Conservation (phyloP, 2,888 invertebrate species). For the Amphimallon solstitiale region DNA sequence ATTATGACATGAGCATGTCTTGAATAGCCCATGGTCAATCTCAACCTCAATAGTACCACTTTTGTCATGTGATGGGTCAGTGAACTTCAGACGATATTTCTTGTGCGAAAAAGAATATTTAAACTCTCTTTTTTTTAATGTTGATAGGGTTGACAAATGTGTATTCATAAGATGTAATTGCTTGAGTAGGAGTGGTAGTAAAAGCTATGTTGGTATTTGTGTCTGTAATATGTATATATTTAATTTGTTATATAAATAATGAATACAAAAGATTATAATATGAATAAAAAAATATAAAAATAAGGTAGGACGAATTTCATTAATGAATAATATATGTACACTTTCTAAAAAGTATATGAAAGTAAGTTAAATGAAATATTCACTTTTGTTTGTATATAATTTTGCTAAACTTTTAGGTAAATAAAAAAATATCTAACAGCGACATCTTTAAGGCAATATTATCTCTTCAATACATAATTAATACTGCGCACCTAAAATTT, state of each 20-base stretch:
- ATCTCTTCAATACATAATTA: too few species aligned
- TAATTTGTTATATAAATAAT: neutral
- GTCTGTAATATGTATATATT: neutral
- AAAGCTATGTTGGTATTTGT: too few species aligned
- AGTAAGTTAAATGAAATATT: too few species aligned
- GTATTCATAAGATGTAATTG: too few species aligned
- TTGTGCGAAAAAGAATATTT: neutral
- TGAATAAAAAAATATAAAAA: neutral
- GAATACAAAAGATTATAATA: neutral
- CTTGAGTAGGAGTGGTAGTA: too few species aligned
- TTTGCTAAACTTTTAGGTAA: neutral
- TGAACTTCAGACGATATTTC: conserved; percentile 15
- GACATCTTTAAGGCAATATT: too few species aligned
- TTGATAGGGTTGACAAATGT: too few species aligned
- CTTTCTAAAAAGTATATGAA: neutral
- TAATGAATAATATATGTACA: neutral
- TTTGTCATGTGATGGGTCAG: conserved; percentile 11
- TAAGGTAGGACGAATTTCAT: neutral
- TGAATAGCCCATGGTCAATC: conserved; percentile 38
- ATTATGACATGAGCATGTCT: conserved; percentile 31
- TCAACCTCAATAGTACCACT: conserved; percentile 32
- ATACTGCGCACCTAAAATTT: too few species aligned
- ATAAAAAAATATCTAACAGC: too few species aligned
- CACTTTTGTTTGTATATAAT: neutral
- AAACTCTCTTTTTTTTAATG: neutral